A percentile compares a stretch with the other conserved stretches of the same genome.
Evolutionary conservation across 2,888 invertebrate genomes (phyloP).

Genomic region (Leucozona laternaria): DNA sequence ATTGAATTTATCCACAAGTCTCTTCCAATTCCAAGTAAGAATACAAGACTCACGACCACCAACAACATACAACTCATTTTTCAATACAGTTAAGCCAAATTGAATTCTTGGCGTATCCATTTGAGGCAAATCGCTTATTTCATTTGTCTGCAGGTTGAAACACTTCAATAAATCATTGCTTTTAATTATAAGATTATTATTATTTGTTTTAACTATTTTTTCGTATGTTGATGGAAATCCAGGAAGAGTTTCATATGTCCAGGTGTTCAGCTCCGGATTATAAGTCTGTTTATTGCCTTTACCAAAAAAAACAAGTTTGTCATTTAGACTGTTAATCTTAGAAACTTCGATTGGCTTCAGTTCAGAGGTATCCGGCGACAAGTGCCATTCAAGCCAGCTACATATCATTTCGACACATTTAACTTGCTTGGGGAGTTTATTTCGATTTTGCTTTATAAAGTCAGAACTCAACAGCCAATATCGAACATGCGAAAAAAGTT

Average conservation of each 20-base stretch:
- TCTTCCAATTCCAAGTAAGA: not conserved
- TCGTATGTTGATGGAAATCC: not conserved
- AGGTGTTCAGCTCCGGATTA: not conserved
- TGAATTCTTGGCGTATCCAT: not conserved
- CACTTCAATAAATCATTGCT: not conserved
- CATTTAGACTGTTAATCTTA: not conserved
- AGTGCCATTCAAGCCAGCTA: not conserved
- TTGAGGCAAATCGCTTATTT: not conserved
- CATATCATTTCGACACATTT: not conserved
- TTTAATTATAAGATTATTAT: not conserved
- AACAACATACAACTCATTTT: not conserved
- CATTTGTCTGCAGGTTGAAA: not conserved
- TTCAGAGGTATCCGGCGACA: not conserved
- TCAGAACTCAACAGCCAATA: not conserved
- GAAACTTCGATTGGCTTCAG: not conserved
- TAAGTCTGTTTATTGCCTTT: not conserved
- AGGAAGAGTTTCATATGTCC: not conserved
- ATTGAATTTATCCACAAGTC: constrained; percentile 3
- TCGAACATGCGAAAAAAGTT: not conserved
- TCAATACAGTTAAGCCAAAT: too few species aligned
- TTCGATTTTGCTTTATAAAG: not conserved
- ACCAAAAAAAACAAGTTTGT: not conserved
- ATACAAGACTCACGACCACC: not conserved
- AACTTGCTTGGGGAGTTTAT: not conserved
- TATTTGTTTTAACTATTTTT: not conserved